These are phyloP conservation scores for Antheraea assamensis DNA, from an alignment of 2,888 invertebrate genomes.

Conservation along the genomic window DNA sequence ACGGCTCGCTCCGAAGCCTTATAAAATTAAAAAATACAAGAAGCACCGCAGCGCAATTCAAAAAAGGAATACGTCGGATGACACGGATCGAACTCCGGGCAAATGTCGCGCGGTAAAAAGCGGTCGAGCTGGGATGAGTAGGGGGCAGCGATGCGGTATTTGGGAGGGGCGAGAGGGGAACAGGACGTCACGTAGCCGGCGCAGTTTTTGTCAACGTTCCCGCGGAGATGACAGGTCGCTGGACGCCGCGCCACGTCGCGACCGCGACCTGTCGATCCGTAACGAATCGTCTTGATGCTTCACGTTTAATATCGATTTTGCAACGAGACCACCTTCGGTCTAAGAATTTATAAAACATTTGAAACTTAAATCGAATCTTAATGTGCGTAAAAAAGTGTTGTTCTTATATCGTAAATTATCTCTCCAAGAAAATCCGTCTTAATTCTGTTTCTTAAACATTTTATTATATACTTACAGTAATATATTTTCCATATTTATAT, in stretches of 20 bases:
- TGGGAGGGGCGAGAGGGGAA: slow-evolving; percentile 39
- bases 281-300: slow-evolving; percentile 69
- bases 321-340: slow-evolving; percentile 27
- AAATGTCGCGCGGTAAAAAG: slow-evolving; percentile 82
- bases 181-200: slow-evolving; percentile 82
- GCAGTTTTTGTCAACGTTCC: slow-evolving; percentile 82
- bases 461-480: not conserved
- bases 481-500: not conserved
- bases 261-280: slow-evolving; percentile 60
- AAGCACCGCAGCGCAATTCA: slow-evolving; percentile 76
- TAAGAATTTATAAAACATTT: not conserved
- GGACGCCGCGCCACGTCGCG: slow-evolving; percentile 54
- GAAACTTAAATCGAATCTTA: not conserved
- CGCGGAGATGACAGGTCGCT: slow-evolving; percentile 82
- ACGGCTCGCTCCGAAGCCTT: slow-evolving; percentile 69
- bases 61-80: slow-evolving; percentile 82
- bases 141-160: slow-evolving; percentile 31
- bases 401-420: not conserved
- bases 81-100: slow-evolving; percentile 83
- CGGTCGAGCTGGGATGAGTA: slow-evolving; percentile 61
- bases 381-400: not conserved
- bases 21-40: slow-evolving; percentile 79
- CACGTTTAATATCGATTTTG: slow-evolving; percentile 41
- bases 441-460: not conserved
- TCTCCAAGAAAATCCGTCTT: not conserved